phyloP scores from a whole-genome alignment of 2,888 invertebrate species.

The Lissocephala sabroskyi region DNA sequence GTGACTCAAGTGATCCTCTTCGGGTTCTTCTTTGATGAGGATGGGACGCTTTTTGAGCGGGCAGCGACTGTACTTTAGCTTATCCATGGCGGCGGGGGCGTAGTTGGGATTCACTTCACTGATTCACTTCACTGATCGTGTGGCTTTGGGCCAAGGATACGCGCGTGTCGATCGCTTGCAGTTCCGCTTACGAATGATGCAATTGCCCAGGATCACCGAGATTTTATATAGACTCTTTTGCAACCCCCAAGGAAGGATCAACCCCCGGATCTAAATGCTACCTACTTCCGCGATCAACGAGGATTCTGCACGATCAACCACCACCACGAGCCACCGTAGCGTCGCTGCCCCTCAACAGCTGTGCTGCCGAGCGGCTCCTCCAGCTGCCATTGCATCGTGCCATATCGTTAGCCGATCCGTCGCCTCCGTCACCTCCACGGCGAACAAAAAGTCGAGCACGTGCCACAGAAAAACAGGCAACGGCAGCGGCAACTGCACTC shows the following conservation, averaged over 20 bases:
- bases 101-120: too few relatives aligned
- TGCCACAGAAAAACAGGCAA: conserved; percentile 39
- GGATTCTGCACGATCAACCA: too few relatives aligned
- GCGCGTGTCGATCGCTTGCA: conserved; percentile 50
- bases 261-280: conserved; percentile 29
- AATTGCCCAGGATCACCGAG: conserved; percentile 58
- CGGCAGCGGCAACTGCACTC: conserved; percentile 15
- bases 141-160: conserved; percentile 2
- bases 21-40: conserved; percentile 34
- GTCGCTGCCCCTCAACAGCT: conserved; percentile 34
- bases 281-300: too few relatives aligned
- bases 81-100: conserved; percentile 64
- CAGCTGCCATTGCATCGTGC: conserved; percentile 41
- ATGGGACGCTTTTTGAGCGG: conserved; percentile 71
- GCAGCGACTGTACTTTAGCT: conserved; percentile 69
- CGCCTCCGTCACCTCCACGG: conserved; percentile 30
- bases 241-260: conserved; percentile 50
- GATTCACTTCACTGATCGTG: conserved; percentile 14
- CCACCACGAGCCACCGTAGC: neutral
- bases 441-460: conserved; percentile 59
- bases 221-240: conserved; percentile 60
- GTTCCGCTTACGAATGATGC: conserved; percentile 67
- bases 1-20: conserved; percentile 48
- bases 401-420: too few relatives aligned
- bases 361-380: conserved; percentile 34